Conservation (phyloP, 2,888 invertebrate genomes). For the Eupithecia inturbata region DNA sequence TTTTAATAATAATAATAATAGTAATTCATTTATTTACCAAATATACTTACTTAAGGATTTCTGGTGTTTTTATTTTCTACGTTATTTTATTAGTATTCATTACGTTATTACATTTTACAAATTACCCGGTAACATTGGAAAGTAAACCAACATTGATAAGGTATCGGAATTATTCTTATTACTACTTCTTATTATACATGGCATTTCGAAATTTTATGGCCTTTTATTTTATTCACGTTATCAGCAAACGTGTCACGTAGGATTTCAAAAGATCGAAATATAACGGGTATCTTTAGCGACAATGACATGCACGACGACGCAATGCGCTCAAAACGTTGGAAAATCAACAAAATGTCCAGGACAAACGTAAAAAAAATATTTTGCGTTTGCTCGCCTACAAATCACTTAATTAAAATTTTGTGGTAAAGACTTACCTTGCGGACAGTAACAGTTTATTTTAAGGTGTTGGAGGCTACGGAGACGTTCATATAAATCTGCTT, state of each 20-base stretch:
- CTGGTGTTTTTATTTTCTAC: not conserved
- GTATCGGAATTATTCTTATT: not conserved
- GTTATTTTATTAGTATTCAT: not conserved
- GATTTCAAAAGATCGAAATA: not conserved
- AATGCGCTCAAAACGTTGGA: not conserved
- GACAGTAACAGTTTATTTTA: no score
- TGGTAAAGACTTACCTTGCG: no score
- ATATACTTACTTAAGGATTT: no score
- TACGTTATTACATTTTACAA: not conserved
- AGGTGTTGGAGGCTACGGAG: no score
- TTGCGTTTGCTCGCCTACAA: no score
- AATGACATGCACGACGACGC: not conserved
- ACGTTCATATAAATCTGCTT: no score
- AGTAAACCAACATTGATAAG: not conserved
- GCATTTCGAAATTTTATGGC: not conserved
- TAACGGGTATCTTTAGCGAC: not conserved
- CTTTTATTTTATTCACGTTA: not conserved
- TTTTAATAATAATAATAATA: no score
- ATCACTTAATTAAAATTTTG: no score
- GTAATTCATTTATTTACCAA: no score
- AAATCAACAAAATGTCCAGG: not conserved
- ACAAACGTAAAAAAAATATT: not conserved
- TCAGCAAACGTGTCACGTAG: not conserved
- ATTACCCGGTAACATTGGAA: not conserved
- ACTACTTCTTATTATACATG: no score